Conservation (phyloP, 2,888 invertebrate species). For the Ernsta delagoae region DNA sequence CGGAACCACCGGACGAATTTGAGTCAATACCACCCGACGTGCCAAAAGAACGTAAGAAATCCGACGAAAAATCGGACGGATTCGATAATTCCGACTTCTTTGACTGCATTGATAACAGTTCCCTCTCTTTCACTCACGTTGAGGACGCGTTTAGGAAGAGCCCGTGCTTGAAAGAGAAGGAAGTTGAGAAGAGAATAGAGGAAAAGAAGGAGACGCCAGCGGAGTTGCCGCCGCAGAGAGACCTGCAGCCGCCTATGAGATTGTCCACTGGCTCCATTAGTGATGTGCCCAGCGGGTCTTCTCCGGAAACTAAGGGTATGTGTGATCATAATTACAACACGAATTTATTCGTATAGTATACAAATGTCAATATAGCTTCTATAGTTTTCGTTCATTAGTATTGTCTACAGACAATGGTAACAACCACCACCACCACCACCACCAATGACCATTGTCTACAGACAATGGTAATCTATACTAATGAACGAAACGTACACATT, state of each 20-base stretch:
- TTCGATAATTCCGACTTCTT: constrained; percentile 82
- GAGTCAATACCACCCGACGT: constrained; percentile 76
- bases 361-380: no score
- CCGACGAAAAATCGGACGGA: constrained; percentile 81
- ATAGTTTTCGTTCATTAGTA: no score
- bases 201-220: constrained; percentile 57
- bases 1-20: constrained; percentile 85
- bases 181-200: constrained; percentile 62
- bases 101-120: constrained; percentile 81
- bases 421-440: no score
- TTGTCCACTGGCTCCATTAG: constrained; percentile 87
- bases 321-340: not conserved
- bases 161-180: constrained; percentile 70
- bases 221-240: constrained; percentile 57
- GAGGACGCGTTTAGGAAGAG: constrained; percentile 82
- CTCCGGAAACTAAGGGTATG: constrained; percentile 85
- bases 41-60: constrained; percentile 79
- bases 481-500: no score
- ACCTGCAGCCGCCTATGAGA: constrained; percentile 71
- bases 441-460: no score
- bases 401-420: no score
- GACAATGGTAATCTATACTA: no score
- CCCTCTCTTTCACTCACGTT: constrained; percentile 77
- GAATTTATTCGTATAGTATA: no score
- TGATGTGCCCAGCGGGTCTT: constrained; percentile 87